Conservation (phyloP, 1,140 invertebrate genomes). For the Hylaeus volcanicus region DNA sequence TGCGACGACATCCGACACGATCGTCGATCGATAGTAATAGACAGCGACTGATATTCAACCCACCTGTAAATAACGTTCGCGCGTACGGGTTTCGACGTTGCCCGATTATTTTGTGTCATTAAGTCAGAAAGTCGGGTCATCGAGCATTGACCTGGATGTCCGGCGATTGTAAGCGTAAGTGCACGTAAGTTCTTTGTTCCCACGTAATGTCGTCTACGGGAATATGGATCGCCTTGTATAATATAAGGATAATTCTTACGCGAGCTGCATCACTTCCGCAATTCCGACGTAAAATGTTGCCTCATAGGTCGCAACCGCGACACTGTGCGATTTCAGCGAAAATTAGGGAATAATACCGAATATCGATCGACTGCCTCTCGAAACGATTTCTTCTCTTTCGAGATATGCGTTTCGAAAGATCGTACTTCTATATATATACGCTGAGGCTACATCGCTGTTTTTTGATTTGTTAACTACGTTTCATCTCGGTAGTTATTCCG, state of each 20-base stretch:
- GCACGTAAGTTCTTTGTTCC: constrained; percentile 32
- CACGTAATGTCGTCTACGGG: background rate
- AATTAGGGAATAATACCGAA: no score
- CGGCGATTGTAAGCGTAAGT: constrained; percentile 63
- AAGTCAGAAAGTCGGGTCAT: constrained; percentile 40
- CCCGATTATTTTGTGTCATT: background rate
- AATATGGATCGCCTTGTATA: background rate
- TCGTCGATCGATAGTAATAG: background rate
- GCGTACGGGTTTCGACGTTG: background rate
- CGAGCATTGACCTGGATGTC: constrained; percentile 69
- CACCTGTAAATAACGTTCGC: background rate
- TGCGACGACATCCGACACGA: background rate
- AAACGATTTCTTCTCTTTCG: no score
- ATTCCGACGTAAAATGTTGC: background rate
- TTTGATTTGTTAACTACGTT: no score
- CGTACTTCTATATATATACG: no score
- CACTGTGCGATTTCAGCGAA: background rate
- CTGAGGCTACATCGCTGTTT: no score
- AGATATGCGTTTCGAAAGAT: no score
- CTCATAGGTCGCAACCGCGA: background rate
- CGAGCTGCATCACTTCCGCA: background rate
- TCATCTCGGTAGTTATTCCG: no score
- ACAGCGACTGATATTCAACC: background rate
- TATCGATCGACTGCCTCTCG: no score
- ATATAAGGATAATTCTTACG: background rate